Conservation (phyloP, 2,888 invertebrate species). For the Rutpela maculata region DNA sequence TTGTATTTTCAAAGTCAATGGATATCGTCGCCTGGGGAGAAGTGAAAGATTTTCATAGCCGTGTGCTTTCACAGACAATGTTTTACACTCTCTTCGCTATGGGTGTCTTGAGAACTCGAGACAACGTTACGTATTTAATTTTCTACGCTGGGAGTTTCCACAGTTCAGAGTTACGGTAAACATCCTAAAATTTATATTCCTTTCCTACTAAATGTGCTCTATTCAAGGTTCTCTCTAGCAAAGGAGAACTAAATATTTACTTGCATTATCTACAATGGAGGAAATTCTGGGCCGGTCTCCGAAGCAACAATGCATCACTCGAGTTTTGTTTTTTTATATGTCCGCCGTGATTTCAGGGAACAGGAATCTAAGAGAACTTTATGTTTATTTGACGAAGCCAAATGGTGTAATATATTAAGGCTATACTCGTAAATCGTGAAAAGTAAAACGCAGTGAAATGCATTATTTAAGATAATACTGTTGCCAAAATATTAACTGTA, state of each 20-base stretch:
- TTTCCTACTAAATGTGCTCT: slow-evolving; percentile 13
- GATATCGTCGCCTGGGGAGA: slow-evolving; percentile 33
- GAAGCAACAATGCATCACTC: slow-evolving; percentile 19
- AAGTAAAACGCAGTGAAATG: too few species aligned
- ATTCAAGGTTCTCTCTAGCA: slow-evolving; percentile 14
- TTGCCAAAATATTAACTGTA: too few species aligned
- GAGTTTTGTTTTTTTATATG: slow-evolving; percentile 21
- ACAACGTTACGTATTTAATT: slow-evolving; percentile 41
- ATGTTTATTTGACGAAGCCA: not conserved
- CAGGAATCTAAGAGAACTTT: not conserved
- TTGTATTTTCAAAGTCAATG: slow-evolving; percentile 28
- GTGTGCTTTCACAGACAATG: slow-evolving; percentile 26
- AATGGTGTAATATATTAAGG: not conserved
- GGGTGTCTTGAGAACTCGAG: slow-evolving; percentile 40
- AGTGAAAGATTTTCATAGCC: slow-evolving; percentile 40
- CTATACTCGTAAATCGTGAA: too few species aligned
- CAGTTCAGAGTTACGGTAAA: slow-evolving; percentile 28
- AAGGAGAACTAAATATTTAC: slow-evolving; percentile 30
- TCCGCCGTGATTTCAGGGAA: not conserved
- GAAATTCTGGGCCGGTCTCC: not conserved
- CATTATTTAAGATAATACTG: too few species aligned
- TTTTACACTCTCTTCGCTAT: slow-evolving; percentile 40
- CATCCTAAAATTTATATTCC: slow-evolving; percentile 32
- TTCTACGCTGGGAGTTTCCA: slow-evolving; percentile 31
- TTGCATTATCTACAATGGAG: slow-evolving; percentile 15